Conservation (phyloP, 2,113 vertebrate species). For the Coregonus clupeaformis region DNA sequence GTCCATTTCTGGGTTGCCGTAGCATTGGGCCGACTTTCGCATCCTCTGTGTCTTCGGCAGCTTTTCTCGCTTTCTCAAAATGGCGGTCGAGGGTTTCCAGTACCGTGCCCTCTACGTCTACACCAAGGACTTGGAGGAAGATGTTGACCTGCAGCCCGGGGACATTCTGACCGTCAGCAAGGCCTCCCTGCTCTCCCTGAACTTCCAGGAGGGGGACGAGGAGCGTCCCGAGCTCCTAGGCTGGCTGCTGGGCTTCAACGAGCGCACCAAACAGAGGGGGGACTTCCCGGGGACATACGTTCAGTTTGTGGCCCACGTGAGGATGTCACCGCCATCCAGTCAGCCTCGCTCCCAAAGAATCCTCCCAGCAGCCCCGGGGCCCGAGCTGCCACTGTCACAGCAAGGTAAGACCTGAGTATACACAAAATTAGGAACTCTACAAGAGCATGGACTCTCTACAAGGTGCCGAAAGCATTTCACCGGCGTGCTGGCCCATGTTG, state of each 20-base stretch:
- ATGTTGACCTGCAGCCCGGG: slow-evolving; percentile 86
- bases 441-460: no score
- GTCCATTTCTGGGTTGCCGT: slow-evolving; percentile 20
- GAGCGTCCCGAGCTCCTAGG: slow-evolving; percentile 82
- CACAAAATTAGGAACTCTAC: no score
- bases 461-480: no score
- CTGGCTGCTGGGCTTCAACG: slow-evolving; percentile 91
- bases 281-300: slow-evolving; percentile 94
- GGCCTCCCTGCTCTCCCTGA: slow-evolving; percentile 68
- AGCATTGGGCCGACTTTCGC: slow-evolving; percentile 26
- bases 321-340: slow-evolving; percentile 77
- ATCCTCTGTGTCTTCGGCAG: slow-evolving; percentile 36
- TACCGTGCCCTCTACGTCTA: slow-evolving; percentile 86
- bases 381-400: slow-evolving; percentile 58
- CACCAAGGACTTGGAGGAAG: slow-evolving; percentile 87
- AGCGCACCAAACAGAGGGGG: slow-evolving; percentile 89
- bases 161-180: slow-evolving; percentile 88
- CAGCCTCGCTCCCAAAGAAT: slow-evolving; percentile 85
- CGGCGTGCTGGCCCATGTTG: no score
- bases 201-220: slow-evolving; percentile 83
- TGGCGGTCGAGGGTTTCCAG: slow-evolving; percentile 85
- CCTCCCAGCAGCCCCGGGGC: slow-evolving; percentile 80
- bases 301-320: slow-evolving; percentile 84
- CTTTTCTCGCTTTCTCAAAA: slow-evolving; percentile 56
- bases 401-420: slow-evolving; percentile 66